Evolutionary conservation across 30 jellyfish, hydroid and myxozoan genomes (phyloP).

Genomic region (Cassiopea andromeda): DNA sequence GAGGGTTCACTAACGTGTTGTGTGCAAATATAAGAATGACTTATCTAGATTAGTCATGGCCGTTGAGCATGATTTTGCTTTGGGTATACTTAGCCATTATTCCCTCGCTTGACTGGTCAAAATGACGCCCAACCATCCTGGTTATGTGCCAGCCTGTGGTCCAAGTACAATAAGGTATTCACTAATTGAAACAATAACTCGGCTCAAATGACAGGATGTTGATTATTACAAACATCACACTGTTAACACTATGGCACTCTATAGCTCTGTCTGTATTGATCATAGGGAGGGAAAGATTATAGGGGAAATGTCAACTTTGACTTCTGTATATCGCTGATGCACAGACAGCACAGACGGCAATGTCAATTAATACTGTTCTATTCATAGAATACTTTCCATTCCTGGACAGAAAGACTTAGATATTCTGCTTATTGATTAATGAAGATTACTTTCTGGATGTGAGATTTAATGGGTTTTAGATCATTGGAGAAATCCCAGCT

Average conservation of each 20-base stretch:
- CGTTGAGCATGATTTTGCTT: not conserved
- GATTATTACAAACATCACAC: not conserved
- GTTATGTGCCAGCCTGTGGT: not conserved
- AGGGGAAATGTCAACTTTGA: too few relatives aligned
- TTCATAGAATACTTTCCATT: too few relatives aligned
- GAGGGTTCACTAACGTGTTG: not conserved
- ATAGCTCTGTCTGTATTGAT: too few relatives aligned
- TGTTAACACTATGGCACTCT: not conserved
- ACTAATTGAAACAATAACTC: not conserved
- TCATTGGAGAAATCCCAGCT: too few relatives aligned
- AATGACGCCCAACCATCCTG: not conserved
- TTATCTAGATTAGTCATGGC: slow-evolving; percentile 1
- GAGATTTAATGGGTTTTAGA: too few relatives aligned
- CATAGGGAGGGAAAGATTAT: too few relatives aligned
- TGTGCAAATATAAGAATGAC: not conserved
- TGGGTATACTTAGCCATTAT: not conserved
- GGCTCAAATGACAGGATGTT: not conserved
- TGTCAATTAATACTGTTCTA: too few relatives aligned
- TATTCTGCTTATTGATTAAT: too few relatives aligned
- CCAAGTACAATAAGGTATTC: not conserved
- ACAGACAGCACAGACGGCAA: too few relatives aligned
- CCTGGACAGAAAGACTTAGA: too few relatives aligned
- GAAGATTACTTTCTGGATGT: too few relatives aligned
- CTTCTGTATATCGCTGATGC: too few relatives aligned
- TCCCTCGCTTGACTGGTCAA: not conserved